These are phyloP conservation scores for Macrosteles quadrilineatus DNA, from an alignment of 1,140 invertebrate genomes.

Conservation along the genomic window DNA sequence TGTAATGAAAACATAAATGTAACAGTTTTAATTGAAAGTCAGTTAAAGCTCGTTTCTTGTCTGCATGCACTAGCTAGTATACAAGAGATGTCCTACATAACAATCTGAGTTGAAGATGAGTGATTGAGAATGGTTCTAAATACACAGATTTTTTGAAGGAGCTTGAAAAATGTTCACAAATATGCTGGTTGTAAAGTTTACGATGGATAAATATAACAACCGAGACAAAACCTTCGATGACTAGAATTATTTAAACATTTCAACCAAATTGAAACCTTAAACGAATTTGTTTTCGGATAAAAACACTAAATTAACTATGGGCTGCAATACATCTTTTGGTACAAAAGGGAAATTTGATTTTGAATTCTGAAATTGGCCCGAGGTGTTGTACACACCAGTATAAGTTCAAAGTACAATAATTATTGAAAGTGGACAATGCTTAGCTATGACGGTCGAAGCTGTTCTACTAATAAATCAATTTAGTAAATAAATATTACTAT, in stretches of 20 bases:
- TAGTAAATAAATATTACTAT: constrained; percentile 12
- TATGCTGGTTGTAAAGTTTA: not conserved
- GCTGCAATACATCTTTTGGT: not conserved
- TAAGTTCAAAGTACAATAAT: constrained; percentile 2
- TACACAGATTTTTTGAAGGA: too few species aligned
- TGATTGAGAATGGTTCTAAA: too few species aligned
- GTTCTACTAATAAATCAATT: constrained; percentile 7
- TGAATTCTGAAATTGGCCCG: constrained; percentile 25
- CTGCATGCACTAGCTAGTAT: too few species aligned
- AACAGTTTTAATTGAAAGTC: too few species aligned
- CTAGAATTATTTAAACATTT: not conserved
- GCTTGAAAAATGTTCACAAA: not conserved
- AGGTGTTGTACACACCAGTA: constrained; percentile 14
- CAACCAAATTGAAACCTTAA: not conserved
- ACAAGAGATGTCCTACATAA: too few species aligned
- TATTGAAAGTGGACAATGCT: constrained; percentile 13
- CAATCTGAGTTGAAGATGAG: too few species aligned
- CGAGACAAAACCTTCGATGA: not conserved
- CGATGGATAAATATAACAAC: not conserved
- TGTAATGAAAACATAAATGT: too few species aligned
- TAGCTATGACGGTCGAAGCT: constrained; percentile 20
- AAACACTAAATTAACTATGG: not conserved
- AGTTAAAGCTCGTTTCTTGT: too few species aligned
- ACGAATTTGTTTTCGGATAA: not conserved
- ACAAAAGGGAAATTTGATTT: constrained; percentile 20